Percentiles rank a stretch among this genome's conserved stretches.
These are phyloP conservation scores for Caligus rogercresseyi DNA, from an alignment of 1,140 invertebrate species.

Conservation along the genomic window DNA sequence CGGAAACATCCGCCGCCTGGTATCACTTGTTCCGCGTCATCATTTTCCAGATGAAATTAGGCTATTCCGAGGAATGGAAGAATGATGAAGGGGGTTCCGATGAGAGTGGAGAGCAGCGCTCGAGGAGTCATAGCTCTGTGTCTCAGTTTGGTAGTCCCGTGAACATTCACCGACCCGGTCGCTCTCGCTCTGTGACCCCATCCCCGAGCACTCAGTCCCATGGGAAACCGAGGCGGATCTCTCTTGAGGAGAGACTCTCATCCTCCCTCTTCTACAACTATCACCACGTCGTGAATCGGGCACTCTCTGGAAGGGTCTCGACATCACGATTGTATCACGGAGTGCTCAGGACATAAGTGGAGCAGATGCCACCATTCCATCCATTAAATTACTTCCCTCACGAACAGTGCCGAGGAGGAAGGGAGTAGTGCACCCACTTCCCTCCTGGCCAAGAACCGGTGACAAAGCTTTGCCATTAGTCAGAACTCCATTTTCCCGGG, in stretches of 20 bases:
- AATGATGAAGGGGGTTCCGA: neutral
- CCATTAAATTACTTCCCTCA: neutral
- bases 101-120: neutral
- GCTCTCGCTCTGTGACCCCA: neutral
- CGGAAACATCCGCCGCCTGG: neutral
- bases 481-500: neutral
- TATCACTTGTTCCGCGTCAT: neutral
- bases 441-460: neutral
- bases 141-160: neutral
- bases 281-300: too few relatives aligned
- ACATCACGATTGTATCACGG: neutral
- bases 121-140: neutral
- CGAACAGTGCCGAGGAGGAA: neutral
- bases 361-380: neutral
- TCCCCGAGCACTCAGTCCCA: neutral
- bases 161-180: neutral
- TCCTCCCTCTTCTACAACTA: neutral
- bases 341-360: neutral
- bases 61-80: neutral
- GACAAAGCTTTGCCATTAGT: neutral
- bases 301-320: too few relatives aligned
- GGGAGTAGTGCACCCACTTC: neutral
- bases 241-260: neutral
- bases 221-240: neutral
- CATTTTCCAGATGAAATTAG: neutral